Percentiles rank a stretch among this genome's conserved stretches.
Conservation (phyloP, 2,113 vertebrate species). For the Misgurnus mizolepis region DNA sequence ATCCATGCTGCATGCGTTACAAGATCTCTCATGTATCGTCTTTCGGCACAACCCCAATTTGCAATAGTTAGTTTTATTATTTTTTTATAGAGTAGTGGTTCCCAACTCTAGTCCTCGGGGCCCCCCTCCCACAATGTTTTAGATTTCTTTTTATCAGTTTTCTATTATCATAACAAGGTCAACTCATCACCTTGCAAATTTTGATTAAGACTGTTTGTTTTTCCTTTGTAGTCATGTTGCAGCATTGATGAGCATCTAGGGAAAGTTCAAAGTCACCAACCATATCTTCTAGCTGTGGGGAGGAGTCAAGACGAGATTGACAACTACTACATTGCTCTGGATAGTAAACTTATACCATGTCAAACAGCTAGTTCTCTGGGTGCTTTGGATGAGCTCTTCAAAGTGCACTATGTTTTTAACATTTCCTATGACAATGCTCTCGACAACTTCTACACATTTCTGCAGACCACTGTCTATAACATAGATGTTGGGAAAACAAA, state of each 20-base stretch:
- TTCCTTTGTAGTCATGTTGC: slow-evolving; percentile 45
- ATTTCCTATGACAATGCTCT: slow-evolving; percentile 47
- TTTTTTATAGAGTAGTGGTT: too few species aligned
- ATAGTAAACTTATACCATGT: slow-evolving; percentile 47
- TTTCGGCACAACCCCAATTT: too few species aligned
- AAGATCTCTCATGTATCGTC: too few species aligned
- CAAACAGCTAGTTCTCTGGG: slow-evolving; percentile 21
- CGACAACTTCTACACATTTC: slow-evolving; percentile 40
- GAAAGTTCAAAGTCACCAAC: slow-evolving; percentile 44
- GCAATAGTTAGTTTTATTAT: too few species aligned
- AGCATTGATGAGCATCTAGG: slow-evolving; percentile 49
- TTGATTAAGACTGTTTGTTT: background rate
- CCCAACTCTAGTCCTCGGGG: too few species aligned
- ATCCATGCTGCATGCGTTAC: too few species aligned
- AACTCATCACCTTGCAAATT: too few species aligned
- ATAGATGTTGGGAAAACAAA: slow-evolving; percentile 47
- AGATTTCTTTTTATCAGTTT: too few species aligned
- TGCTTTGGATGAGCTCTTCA: slow-evolving; percentile 50
- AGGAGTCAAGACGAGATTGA: slow-evolving; percentile 37
- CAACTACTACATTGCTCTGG: slow-evolving; percentile 49
- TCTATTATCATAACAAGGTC: too few species aligned
- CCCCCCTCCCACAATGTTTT: too few species aligned
- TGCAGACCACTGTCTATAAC: slow-evolving; percentile 55
- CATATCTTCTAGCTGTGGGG: slow-evolving; percentile 55
- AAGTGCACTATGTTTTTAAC: slow-evolving; percentile 51